Percentiles rank a stretch among this genome's conserved stretches.
These are phyloP conservation scores for Typhlomys cinereus DNA, from an alignment of 2,113 vertebrate species.

Conservation along the genomic window DNA sequence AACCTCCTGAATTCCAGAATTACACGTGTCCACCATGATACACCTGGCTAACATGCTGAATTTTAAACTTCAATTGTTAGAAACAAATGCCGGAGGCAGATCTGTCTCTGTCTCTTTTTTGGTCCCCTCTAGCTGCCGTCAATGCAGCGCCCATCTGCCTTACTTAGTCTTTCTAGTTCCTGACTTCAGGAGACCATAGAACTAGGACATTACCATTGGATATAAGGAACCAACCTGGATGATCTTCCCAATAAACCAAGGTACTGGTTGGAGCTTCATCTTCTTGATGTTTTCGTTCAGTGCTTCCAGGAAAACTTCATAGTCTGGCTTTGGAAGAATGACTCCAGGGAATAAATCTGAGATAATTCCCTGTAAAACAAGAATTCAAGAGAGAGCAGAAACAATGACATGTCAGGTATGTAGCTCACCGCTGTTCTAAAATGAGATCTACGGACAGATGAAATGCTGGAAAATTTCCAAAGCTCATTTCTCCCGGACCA, in stretches of 20 bases:
- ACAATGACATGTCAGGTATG: not conserved
- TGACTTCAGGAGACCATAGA: not conserved
- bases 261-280: constrained; percentile 91
- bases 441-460: not conserved
- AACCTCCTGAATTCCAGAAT: not conserved
- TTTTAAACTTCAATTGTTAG: not conserved
- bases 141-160: not conserved
- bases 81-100: not conserved
- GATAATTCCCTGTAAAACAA: constrained; percentile 91
- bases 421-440: not conserved
- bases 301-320: constrained; percentile 89
- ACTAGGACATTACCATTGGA: not conserved
- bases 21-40: not conserved
- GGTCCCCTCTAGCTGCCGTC: not conserved
- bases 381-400: not conserved
- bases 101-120: not conserved
- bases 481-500: not conserved
- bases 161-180: not conserved
- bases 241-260: constrained; percentile 96
- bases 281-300: constrained; percentile 89
- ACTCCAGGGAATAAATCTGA: constrained; percentile 95
- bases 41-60: not conserved
- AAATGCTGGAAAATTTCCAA: constrained; percentile 38
- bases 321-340: constrained; percentile 93
- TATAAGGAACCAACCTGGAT: constrained; percentile 89